Conservation (phyloP, 1,140 invertebrate genomes). For the Littorina saxatilis region DNA sequence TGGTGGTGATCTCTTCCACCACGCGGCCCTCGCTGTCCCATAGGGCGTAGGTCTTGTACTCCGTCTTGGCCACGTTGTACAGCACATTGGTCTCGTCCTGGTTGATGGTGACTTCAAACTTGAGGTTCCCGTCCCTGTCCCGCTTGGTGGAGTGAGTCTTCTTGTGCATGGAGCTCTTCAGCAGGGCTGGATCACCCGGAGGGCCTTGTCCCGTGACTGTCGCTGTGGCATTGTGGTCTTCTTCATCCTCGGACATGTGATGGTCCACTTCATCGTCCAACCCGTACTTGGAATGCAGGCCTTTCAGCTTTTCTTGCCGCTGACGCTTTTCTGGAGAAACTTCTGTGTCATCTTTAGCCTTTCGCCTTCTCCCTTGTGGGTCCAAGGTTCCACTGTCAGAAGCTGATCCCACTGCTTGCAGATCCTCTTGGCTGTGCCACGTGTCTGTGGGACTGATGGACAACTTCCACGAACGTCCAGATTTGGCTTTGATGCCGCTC, state of each 20-base stretch:
- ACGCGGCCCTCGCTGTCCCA: conserved; percentile 37
- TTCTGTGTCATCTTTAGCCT: background rate
- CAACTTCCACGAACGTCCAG: conserved; percentile 35
- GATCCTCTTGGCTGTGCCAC: conserved; percentile 22
- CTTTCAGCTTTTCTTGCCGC: conserved; percentile 43
- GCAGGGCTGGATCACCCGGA: too few species aligned
- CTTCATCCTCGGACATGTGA: conserved; percentile 1
- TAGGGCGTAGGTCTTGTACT: conserved; percentile 63
- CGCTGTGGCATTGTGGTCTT: background rate
- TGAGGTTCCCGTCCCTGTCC: conserved; percentile 39
- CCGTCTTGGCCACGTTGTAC: conserved; percentile 67
- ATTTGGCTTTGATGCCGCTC: background rate
- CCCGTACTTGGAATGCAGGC: conserved; percentile 44
- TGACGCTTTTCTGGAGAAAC: conserved; percentile 13
- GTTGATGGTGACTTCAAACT: conserved; percentile 64
- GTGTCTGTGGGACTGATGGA: conserved; percentile 32
- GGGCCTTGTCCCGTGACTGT: background rate
- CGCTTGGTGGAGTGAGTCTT: conserved; percentile 3
- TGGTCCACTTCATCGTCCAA: conserved; percentile 19
- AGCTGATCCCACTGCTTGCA: background rate
- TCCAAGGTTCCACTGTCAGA: background rate
- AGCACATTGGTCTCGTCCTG: conserved; percentile 62
- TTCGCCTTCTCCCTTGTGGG: background rate
- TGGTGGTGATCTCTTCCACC: conserved; percentile 29
- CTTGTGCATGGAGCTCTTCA: background rate